phyloP scores from a whole-genome alignment of 2,797 vertebrate genomes.

The Malacoraja senta region DNA sequence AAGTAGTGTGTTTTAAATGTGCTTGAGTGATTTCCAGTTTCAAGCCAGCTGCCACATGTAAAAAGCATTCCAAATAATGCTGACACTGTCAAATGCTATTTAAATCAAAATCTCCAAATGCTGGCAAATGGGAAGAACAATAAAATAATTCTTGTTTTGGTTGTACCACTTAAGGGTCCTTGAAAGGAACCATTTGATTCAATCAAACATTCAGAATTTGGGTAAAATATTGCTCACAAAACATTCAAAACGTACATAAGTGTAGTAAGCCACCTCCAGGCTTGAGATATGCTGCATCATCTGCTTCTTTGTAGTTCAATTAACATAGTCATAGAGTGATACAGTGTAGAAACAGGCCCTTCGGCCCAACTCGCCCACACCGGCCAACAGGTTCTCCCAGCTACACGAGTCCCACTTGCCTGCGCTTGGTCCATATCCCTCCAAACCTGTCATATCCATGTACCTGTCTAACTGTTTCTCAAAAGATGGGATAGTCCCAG shows the following conservation, averaged over 20 bases:
- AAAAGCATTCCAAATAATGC: conserved; percentile 27
- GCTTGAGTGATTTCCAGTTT: conserved; percentile 33
- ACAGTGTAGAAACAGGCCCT: too few species aligned
- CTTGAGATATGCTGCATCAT: neutral
- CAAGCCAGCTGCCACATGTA: conserved; percentile 31
- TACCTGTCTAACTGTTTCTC: too few species aligned
- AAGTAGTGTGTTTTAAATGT: conserved; percentile 35
- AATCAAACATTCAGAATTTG: neutral
- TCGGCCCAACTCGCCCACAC: too few species aligned
- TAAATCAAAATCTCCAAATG: conserved; percentile 12
- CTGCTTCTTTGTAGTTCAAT: neutral
- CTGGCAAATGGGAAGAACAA: neutral
- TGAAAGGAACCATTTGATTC: neutral
- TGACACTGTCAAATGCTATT: conserved; percentile 29
- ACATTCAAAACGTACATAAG: neutral
- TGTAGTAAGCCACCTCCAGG: neutral
- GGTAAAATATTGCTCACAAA: neutral
- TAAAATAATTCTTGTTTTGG: neutral
- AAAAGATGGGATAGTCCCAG: too few species aligned
- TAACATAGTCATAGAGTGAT: neutral
- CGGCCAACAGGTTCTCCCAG: too few species aligned
- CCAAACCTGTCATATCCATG: too few species aligned
- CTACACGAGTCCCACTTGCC: too few species aligned
- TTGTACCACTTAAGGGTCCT: neutral
- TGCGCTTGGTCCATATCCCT: too few species aligned